phyloP scores from a whole-genome alignment of 2,888 invertebrate genomes.

The Callosobruchus maculatus region DNA sequence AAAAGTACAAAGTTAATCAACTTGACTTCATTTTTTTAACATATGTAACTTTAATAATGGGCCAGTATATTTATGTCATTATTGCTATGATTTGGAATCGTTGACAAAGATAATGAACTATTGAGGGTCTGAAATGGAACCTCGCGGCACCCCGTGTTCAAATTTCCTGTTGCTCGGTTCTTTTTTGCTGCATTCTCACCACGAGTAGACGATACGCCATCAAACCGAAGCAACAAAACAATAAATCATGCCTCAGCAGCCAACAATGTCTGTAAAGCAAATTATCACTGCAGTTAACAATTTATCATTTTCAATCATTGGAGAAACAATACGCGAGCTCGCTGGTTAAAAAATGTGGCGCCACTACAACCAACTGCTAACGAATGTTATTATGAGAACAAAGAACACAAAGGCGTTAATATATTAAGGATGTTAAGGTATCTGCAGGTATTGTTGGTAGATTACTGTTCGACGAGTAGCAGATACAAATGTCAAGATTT shows the following conservation, averaged over 20 bases:
- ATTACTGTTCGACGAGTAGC: neutral
- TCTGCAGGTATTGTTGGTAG: neutral
- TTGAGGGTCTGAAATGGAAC: too few relatives aligned
- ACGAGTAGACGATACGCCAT: neutral
- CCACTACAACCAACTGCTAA: neutral
- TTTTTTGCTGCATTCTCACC: neutral
- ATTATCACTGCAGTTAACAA: neutral
- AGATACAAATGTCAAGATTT: neutral
- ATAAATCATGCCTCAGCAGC: neutral
- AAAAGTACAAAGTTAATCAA: too few relatives aligned
- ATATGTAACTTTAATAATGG: too few relatives aligned
- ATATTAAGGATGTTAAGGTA: neutral
- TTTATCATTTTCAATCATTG: neutral
- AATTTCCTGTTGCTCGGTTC: neutral
- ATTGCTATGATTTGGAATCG: too few relatives aligned
- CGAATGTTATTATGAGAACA: slow-evolving; percentile 3
- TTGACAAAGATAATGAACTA: too few relatives aligned
- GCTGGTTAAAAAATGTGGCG: neutral
- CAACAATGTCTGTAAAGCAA: neutral
- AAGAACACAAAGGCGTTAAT: slow-evolving; percentile 5
- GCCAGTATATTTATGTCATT: too few relatives aligned
- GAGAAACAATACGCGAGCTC: neutral
- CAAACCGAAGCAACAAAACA: neutral
- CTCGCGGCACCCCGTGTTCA: too few relatives aligned
- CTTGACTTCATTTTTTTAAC: too few relatives aligned